phyloP scores from a whole-genome alignment of 2,113 vertebrate genomes.

The Pachycephala philippinensis region DNA sequence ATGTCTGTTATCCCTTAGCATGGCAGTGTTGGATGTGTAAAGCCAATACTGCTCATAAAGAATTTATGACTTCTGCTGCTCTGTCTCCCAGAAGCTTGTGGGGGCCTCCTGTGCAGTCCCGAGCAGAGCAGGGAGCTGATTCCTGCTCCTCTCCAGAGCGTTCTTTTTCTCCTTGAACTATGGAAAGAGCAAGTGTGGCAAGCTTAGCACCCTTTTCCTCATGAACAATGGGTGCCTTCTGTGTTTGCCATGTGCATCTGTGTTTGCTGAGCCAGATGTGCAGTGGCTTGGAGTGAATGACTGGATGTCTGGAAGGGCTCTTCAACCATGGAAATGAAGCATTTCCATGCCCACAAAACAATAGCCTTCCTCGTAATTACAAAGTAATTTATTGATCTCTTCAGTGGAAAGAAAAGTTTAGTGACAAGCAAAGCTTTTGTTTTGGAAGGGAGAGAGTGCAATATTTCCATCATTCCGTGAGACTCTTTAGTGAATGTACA shows the following conservation, averaged over 20 bases:
- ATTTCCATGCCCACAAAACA: background rate
- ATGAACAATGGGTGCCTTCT: background rate
- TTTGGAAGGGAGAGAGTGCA: background rate
- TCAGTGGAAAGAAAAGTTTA: background rate
- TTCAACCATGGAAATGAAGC: background rate
- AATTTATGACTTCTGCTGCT: background rate
- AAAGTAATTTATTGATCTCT: background rate
- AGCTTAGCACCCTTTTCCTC: background rate
- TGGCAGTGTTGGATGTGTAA: background rate
- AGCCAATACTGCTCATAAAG: background rate
- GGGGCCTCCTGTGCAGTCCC: background rate
- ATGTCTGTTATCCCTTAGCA: background rate
- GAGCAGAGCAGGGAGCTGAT: accelerated
- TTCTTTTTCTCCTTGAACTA: background rate
- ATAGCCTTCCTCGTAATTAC: background rate
- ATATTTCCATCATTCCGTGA: background rate
- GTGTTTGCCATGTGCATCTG: accelerated
- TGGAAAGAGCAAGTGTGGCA: background rate
- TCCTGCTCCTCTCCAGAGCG: background rate
- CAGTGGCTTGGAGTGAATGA: background rate
- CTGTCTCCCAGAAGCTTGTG: background rate
- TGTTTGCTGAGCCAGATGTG: background rate
- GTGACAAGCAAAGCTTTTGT: background rate
- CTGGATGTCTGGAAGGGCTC: background rate
- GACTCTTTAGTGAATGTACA: background rate